Base-by-base conservation (phyloP, 2,113 vertebrate species). In the Brachypodius melanocephalos region DNA sequence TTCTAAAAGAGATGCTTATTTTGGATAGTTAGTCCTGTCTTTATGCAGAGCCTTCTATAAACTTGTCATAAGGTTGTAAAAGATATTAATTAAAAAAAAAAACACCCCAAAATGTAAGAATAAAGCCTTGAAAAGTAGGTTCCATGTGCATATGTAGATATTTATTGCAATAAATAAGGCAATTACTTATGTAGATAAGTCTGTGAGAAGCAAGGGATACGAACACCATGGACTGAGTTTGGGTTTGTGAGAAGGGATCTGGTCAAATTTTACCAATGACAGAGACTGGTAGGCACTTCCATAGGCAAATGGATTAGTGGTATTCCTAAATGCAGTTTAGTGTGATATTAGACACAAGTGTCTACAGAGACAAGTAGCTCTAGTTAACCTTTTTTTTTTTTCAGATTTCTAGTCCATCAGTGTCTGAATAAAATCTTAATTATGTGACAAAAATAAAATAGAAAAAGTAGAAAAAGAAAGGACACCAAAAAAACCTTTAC, bases 401-500 rank as follows among this genome's bases (percentile, higher is more conserved):
- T 8, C 5, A 67, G 20, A 55, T 95, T 90, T 88, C 22, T 49
- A 32, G 21, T 66, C 8, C 7, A 59, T 10, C 26, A 49, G 5
- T 6, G 68, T 48, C 68, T 62, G 22, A 73, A 12, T 54, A 71
- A 89, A 73, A 74, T 51, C 25, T 66, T 86, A 58, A 58, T 45
- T 42, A 61, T 42, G 9, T 66, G 25, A 34, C 24, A 90, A 51
- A 19, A 85, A 57, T 38, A 19, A 61, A 67, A 46, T 4, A 67
- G 17, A 81, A 89, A 62, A 84, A 36, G 3, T 12, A 24, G n/a
- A 58, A 88, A n/a, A 74, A 62, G 4, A 66, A 72, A 74, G 4
- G 65, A 46, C 7, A 49, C 10, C 0, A 0, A 52, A 42, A 59
- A 75, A 45, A 9, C 0, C 4, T 48, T 51, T 62, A 29, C 24